phyloP scores from a whole-genome alignment of 2,888 invertebrate genomes.

The Argyra leucocephala region DNA sequence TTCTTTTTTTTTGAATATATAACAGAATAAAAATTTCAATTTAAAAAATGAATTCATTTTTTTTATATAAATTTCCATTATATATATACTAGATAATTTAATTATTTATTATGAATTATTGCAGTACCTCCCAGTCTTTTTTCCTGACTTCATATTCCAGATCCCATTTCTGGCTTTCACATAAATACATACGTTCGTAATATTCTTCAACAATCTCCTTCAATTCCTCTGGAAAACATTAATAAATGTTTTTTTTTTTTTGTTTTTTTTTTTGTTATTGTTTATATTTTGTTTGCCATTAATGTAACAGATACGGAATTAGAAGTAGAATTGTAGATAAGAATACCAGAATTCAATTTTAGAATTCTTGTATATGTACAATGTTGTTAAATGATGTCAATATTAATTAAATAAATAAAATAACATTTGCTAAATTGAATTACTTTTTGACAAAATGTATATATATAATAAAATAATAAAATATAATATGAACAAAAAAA shows the following conservation, averaged over 20 bases:
- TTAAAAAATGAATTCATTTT: slow-evolving; percentile 13
- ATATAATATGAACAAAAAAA: too few relatives aligned
- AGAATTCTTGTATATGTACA: slow-evolving; percentile 12
- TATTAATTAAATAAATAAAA: not conserved
- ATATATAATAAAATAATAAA: too few relatives aligned
- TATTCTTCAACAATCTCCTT: slow-evolving; percentile 91
- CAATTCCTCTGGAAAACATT: slow-evolving; percentile 51
- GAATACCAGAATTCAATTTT: slow-evolving; percentile 17
- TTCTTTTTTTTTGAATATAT: slow-evolving; percentile 11
- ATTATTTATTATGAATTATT: slow-evolving; percentile 26
- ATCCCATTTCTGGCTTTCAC: slow-evolving; percentile 99
- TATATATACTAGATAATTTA: slow-evolving; percentile 23
- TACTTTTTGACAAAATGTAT: not conserved
- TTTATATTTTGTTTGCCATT: slow-evolving; percentile 16
- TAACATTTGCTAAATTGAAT: not conserved
- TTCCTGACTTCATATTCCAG: slow-evolving; percentile 99
- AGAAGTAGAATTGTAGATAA: slow-evolving; percentile 10
- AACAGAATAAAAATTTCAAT: slow-evolving; percentile 2
- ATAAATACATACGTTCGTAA: slow-evolving; percentile 91
- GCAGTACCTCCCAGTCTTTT: slow-evolving; percentile 98
- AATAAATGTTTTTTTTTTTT: slow-evolving; percentile 24
- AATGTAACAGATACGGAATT: slow-evolving; percentile 19
- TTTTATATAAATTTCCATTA: slow-evolving; percentile 24
- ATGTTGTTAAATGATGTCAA: not conserved
- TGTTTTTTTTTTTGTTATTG: slow-evolving; percentile 32